These are phyloP conservation scores for Panzeria rudis DNA, from an alignment of 2,888 invertebrate genomes.

Conservation along the genomic window DNA sequence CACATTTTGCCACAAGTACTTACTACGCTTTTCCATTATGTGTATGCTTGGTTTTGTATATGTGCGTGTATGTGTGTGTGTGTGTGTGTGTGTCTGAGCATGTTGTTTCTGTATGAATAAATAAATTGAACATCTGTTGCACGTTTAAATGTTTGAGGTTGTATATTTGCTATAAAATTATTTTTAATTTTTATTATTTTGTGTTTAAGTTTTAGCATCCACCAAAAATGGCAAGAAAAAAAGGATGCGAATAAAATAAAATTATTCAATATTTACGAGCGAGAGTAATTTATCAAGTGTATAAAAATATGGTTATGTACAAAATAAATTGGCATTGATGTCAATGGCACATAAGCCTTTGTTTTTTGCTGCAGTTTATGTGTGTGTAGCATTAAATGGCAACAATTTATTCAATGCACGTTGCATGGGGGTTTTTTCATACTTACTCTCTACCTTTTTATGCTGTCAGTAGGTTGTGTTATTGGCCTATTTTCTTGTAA, in stretches of 20 bases:
- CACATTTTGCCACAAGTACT: constrained; percentile 10
- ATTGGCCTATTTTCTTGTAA: constrained; percentile 59
- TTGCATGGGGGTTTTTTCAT: constrained; percentile 8
- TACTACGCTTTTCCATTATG: constrained; percentile 17
- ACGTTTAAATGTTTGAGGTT: constrained; percentile 63
- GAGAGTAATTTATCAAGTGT: neutral
- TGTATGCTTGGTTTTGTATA: neutral
- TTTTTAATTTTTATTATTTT: constrained; percentile 59
- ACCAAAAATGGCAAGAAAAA: constrained; percentile 15
- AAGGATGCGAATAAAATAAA: constrained; percentile 24
- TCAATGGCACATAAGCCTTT: constrained; percentile 39
- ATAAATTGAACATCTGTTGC: constrained; percentile 71
- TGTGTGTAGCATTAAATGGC: constrained; percentile 39
- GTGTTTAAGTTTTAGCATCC: constrained; percentile 42
- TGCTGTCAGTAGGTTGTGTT: constrained; percentile 18
- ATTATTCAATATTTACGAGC: constrained; percentile 44
- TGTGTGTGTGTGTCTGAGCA: neutral
- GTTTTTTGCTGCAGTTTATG: constrained; percentile 21
- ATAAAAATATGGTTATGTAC: neutral
- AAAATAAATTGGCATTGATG: constrained; percentile 31
- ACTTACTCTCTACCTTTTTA: neutral
- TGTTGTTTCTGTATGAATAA: constrained; percentile 42
- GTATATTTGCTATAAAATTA: constrained; percentile 52
- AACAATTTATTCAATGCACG: constrained; percentile 63
- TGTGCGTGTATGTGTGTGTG: neutral